Evolutionary conservation across 2,797 vertebrate genomes (phyloP).

Genomic region (Gouania willdenowi): DNA sequence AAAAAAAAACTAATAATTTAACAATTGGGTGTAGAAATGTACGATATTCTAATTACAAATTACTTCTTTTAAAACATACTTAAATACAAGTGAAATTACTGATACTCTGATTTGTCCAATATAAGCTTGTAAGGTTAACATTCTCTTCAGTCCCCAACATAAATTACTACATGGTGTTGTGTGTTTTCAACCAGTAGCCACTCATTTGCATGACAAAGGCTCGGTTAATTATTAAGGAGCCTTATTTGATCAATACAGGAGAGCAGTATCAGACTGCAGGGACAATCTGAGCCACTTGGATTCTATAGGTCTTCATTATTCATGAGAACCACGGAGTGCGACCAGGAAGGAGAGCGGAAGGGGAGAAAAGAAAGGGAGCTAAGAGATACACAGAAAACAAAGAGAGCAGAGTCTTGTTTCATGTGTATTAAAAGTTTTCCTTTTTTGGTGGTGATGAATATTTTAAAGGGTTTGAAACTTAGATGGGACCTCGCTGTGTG

Average conservation of each 20-base stretch:
- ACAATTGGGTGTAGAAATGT: too few species aligned
- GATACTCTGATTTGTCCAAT: too few species aligned
- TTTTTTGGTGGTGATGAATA: conserved; percentile 73
- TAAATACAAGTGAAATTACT: too few species aligned
- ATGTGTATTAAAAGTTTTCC: conserved; percentile 74
- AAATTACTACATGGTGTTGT: too few species aligned
- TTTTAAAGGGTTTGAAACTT: conserved; percentile 71
- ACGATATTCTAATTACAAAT: too few species aligned
- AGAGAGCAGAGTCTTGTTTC: conserved; percentile 64
- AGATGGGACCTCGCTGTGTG: conserved; percentile 57
- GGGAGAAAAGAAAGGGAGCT: conserved; percentile 40
- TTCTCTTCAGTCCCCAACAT: too few species aligned
- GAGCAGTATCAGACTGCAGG: conserved; percentile 73
- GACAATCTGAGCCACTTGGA: conserved; percentile 73
- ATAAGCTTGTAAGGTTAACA: too few species aligned
- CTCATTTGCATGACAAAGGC: conserved; percentile 81
- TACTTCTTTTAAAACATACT: too few species aligned
- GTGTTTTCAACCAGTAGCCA: conserved; percentile 34
- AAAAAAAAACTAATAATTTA: too few species aligned
- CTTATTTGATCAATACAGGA: conserved; percentile 80
- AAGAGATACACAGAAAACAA: conserved; percentile 61
- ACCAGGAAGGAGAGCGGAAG: conserved; percentile 37
- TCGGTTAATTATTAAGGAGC: conserved; percentile 76
- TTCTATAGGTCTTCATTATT: conserved; percentile 72
- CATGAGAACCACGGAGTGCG: conserved; percentile 65